These are phyloP conservation scores for Ectobius pallidus DNA, from an alignment of 2,888 invertebrate genomes.

Conservation along the genomic window DNA sequence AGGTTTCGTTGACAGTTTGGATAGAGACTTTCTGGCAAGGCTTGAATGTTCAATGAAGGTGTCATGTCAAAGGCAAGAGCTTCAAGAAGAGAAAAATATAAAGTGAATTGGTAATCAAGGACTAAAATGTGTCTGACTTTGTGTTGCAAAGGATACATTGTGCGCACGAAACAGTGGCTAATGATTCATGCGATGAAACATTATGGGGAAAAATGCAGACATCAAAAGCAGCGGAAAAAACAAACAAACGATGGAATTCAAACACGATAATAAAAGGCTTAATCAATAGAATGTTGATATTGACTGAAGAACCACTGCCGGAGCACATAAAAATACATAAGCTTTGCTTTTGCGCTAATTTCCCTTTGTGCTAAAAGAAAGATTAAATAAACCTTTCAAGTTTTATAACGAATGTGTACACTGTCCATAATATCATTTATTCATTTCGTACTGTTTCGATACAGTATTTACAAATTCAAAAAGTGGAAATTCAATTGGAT, in stretches of 20 bases:
- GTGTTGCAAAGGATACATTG: no score
- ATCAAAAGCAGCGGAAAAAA: background rate
- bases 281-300: background rate
- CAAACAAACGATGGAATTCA: background rate
- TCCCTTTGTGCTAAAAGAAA: background rate
- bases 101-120: background rate
- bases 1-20: no score
- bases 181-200: background rate
- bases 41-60: no score
- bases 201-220: background rate
- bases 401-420: background rate
- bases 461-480: background rate
- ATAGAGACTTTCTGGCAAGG: no score
- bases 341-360: background rate
- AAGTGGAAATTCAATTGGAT: slow-evolving; percentile 43
- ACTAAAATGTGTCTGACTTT: background rate
- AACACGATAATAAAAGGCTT: background rate
- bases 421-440: background rate
- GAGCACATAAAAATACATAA: background rate
- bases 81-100: background rate
- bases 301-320: background rate
- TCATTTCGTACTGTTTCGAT: background rate
- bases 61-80: no score
- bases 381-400: background rate
- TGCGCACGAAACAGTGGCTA: no score